Percentiles rank a stretch among this genome's conserved stretches.
phyloP scores from a whole-genome alignment of 2,797 vertebrate species.

The Channa striata region DNA sequence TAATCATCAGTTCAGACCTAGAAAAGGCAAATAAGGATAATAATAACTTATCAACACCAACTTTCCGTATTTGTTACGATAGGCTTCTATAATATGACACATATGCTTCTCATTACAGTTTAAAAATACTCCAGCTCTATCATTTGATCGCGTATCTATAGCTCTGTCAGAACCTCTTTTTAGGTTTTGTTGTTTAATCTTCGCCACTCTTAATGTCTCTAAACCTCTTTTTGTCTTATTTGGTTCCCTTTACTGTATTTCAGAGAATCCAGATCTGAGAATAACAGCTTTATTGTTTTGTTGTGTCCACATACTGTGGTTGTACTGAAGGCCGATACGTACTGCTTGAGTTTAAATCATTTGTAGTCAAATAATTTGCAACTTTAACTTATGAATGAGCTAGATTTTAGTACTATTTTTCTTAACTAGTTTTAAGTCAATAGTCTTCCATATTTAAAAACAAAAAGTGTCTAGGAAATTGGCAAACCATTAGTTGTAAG shows the following conservation, averaged over 20 bases:
- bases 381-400: neutral
- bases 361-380: neutral
- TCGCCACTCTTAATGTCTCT: neutral
- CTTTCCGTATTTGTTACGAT: constrained; percentile 5
- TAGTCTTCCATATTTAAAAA: neutral
- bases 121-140: neutral
- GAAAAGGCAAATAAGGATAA: constrained; percentile 58
- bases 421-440: neutral
- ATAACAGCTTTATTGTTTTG: too few relatives aligned
- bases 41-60: constrained; percentile 29
- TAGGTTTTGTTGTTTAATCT: neutral
- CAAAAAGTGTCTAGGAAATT: neutral
- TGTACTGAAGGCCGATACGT: neutral
- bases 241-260: neutral
- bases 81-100: neutral
- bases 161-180: neutral
- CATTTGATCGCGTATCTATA: neutral
- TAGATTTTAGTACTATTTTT: neutral
- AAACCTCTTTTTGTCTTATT: neutral
- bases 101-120: neutral
- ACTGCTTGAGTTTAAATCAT: neutral
- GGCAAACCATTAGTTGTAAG: constrained; percentile 21
- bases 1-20: constrained; percentile 14
- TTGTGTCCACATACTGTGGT: too few relatives aligned
- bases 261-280: too few relatives aligned